Evolutionary conservation across 1,140 invertebrate species (phyloP).

Genomic region (Magallana ariakensis): DNA sequence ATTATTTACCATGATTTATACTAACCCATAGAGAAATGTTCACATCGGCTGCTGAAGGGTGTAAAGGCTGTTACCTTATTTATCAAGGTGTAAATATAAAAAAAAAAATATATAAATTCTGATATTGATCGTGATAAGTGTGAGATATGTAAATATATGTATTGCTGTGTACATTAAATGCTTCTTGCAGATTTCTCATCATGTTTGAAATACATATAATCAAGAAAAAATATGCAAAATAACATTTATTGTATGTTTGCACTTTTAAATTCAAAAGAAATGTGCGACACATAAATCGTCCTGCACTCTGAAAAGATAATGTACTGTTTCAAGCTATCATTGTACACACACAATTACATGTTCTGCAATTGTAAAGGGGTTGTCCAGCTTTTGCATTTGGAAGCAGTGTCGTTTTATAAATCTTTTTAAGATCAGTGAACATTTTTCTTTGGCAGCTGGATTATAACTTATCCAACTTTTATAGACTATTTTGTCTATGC

Average conservation of each 20-base stretch:
- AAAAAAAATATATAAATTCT: too few relatives aligned
- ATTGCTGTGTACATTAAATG: not conserved
- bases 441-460: constrained; percentile 25
- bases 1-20: constrained; percentile 27
- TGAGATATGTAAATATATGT: too few relatives aligned
- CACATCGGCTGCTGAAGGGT: not conserved
- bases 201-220: not conserved
- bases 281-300: too few relatives aligned
- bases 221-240: not conserved
- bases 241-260: too few relatives aligned
- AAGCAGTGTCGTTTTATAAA: not conserved
- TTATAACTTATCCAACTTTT: constrained; percentile 24
- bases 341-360: too few relatives aligned
- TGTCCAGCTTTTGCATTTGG: not conserved
- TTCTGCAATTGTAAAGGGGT: not conserved
- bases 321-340: too few relatives aligned
- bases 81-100: too few relatives aligned
- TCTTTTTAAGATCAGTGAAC: not conserved
- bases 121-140: too few relatives aligned
- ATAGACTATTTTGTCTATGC: not conserved
- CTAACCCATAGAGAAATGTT: constrained; percentile 36
- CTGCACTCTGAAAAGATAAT: too few relatives aligned
- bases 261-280: too few relatives aligned
- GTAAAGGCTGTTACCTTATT: not conserved
- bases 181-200: not conserved